Base-by-base conservation (phyloP, 2,797 vertebrate genomes). In the Enteromius mattozi region DNA sequence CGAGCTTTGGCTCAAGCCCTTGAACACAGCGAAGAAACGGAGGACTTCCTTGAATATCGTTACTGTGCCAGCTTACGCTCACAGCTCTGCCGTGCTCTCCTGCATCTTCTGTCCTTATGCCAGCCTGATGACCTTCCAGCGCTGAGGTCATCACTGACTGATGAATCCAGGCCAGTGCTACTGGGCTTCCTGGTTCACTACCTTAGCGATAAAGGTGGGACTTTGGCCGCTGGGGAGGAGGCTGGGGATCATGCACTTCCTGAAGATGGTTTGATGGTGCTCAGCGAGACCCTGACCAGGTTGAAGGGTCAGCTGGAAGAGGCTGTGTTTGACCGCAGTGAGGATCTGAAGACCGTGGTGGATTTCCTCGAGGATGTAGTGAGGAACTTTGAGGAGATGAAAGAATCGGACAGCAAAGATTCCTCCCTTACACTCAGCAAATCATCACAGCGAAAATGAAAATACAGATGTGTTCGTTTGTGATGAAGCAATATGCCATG, bases 31-130 rank as follows among this genome's bases (percentile, higher is more conserved):
- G 96, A 98, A 82, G 97, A 99, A 82, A 96, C 96, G 0, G 94
- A 96, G 9, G 96, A 99, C 93, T 99, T 99, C 79, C 82, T 99
- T 69, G 98, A 99, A 83, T 99, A 97, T 92, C 97, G 97, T 83
- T 99, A 99, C 93, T 97, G 96, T 2, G 94, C 96, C 87, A 98
- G 97, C 91, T 93, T 99, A 24, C 93, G 96, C 78, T 94, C 94
- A 0, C 97, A 97, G 21, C 95, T 99, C 81, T 98, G 97, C 69
- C 94, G 91, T 49, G 95, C 98, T 0, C 94, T 99, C 56, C 88
- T 98, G 10, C 98, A 98, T 82, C 87, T 99, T 82, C 90, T 99
- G 66, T 83, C 86, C 9, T 75, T 99, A 89, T 96, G 96, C 27
- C 90, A 86, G 14, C 37, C 83, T 6, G 87, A 88, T 0, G 98